These are phyloP conservation scores for Helicolenus hilgendorfi DNA, from an alignment of 2,797 vertebrate species.

Conservation along the genomic window DNA sequence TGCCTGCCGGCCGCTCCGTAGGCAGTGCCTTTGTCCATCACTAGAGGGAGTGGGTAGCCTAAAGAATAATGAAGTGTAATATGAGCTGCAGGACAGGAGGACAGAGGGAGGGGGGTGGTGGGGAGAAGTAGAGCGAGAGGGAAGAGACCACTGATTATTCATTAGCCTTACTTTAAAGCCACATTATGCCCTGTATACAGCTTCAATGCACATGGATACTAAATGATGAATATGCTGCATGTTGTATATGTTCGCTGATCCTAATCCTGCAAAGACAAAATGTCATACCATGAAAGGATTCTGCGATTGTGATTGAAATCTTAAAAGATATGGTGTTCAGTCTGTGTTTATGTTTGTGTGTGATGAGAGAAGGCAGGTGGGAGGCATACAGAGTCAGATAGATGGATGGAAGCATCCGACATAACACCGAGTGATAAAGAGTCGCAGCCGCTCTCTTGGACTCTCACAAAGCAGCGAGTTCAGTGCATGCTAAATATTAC, in stretches of 20 bases:
- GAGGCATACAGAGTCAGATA: neutral
- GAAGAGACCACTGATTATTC: conserved; percentile 41
- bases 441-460: conserved; percentile 7
- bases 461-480: conserved; percentile 30
- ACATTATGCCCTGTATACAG: neutral
- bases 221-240: conserved; percentile 6
- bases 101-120: conserved; percentile 6
- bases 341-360: neutral
- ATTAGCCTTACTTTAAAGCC: conserved; percentile 37
- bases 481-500: conserved; percentile 62
- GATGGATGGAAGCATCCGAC: conserved; percentile 43
- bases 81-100: conserved; percentile 42
- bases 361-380: neutral
- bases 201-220: neutral
- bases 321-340: neutral
- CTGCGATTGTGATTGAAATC: conserved; percentile 8
- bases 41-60: conserved; percentile 89
- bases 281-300: neutral
- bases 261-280: conserved; percentile 9
- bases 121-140: conserved; percentile 36
- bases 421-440: conserved; percentile 34
- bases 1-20: conserved; percentile 71
- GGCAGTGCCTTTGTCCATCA: conserved; percentile 85
- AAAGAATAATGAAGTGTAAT: conserved; percentile 69
- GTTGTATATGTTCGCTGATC: neutral